Evolutionary conservation across 2,113 vertebrate genomes (phyloP), one percentile per base, ranked within the genome.

Genomic region (Talpa occidentalis): DNA sequence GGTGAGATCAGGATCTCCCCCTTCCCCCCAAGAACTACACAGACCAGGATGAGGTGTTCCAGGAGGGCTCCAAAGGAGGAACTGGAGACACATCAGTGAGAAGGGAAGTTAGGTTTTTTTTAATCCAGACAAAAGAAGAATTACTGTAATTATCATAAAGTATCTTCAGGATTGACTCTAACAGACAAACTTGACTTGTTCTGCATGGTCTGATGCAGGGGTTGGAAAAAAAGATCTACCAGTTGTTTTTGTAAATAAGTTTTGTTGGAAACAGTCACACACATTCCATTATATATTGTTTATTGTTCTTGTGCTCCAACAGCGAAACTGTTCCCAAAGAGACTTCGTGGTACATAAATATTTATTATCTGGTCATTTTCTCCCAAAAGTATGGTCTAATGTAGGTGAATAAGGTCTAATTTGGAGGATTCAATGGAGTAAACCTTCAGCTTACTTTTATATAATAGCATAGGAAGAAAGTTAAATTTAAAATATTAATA

Each of bases 301-400:
- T 67, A 4, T 78, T 19, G 26, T 24, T 79, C 80, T 79, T 66
- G 76, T 22, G 32, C 32, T 67, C 49, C 4, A 42, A 5, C 15
- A 49, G 32, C 4, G 12, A 37, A 35, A 26, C 2, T 66, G 37
- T 72, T 90, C 40, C 52, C 40, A n/a, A 40, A 42, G 62, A 81
- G n/a, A 86, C n/a, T 5, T 3, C 9, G 4, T 49, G 14, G 17
- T 3, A 37, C 42, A 70, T 28, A 37, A 47, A 89, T 60, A 12
- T 42, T 83, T 87, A 64, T 35, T 88, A 6, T 44, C 54, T 77
- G 52, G 40, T 77, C 28, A n/a, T 94, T 94, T 82, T 35, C 67
- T 22, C 22, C 35, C 40, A 26, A 17, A 42, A 44, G 6, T 49
- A 6, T 85, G 22, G 42, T 54, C 32, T 81, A 42, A n/a, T 24